Evolutionary conservation across 2,113 vertebrate genomes (phyloP), one percentile per base, ranked within the genome.

Genomic region (Xiphophorus maculatus): DNA sequence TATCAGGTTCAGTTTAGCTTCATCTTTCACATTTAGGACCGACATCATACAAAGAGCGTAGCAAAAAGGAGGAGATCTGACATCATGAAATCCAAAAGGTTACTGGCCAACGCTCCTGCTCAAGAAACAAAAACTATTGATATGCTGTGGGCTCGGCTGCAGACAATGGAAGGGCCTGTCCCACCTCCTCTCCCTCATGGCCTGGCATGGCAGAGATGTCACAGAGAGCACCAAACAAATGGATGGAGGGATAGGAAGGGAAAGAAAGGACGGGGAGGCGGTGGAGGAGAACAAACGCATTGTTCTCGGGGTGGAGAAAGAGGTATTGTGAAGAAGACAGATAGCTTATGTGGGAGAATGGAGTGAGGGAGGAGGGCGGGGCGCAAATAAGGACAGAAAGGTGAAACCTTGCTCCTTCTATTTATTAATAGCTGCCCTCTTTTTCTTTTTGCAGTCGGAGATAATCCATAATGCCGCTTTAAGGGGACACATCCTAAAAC

Each of bases 121-220:
- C 80, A 88, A 91, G 83, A 89, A 90, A 82, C 51, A 91, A 90
- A 37, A 88, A 90, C 87, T 70, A 88, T 86, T 89, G 92, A 90
- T 88, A 87, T 90, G 88, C 88, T 0, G 90, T 83, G 83, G 88
- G 90, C 70, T 83, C 4, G 48, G 66, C 6, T 0, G 37, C 63
- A 84, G 90, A 95, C 89, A 95, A 89, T 87, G 81, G 75, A 72
- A 15, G 79, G 66, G 83, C 74, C 69, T 89, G 88, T 91, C 80
- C 77, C 85, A 70, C 86, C 82, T 82, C 84, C 89, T 82, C 79
- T 83, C 85, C 84, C 88, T 88, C 88, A 76, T 81, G 74, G 85
- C 87, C 89, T 90, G 88, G 90, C 89, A 92, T 93, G 92, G 93
- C 90, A 83, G 93, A 90, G 93, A 94, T 93, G 93, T 93, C 93